phyloP scores from a whole-genome alignment of 2,888 invertebrate genomes.

The Acanthoscelides obtectus region DNA sequence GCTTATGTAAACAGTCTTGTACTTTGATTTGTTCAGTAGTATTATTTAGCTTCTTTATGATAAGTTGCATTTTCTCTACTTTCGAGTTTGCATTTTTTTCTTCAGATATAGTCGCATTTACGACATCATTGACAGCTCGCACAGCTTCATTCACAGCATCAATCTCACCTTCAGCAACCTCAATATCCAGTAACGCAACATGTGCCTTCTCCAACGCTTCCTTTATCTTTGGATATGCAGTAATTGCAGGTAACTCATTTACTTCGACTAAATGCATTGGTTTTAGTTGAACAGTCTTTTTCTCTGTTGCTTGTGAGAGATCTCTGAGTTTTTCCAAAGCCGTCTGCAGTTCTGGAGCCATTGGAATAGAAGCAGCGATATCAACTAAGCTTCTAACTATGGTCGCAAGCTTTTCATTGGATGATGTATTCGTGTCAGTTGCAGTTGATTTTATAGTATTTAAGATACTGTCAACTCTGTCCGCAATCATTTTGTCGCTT shows the following conservation, averaged over 20 bases:
- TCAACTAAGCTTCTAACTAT: neutral
- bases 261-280: neutral
- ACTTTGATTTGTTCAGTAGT: slow-evolving; percentile 13
- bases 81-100: neutral
- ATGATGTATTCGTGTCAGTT: neutral
- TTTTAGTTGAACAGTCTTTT: neutral
- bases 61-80: slow-evolving; percentile 11
- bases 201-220: neutral
- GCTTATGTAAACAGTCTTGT: neutral
- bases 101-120: neutral
- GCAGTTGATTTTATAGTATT: neutral
- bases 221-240: neutral
- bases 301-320: neutral
- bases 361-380: neutral
- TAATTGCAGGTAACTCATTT: neutral
- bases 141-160: slow-evolving; percentile 7
- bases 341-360: neutral
- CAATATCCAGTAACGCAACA: neutral
- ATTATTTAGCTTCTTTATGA: slow-evolving; percentile 23
- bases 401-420: neutral
- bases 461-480: slow-evolving; percentile 5
- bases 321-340: neutral
- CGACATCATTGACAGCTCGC: neutral
- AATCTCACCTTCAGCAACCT: slow-evolving; percentile 16
- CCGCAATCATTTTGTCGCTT: neutral